Conservation (phyloP, 2,797 vertebrate genomes). For the Anniella stebbinsi region DNA sequence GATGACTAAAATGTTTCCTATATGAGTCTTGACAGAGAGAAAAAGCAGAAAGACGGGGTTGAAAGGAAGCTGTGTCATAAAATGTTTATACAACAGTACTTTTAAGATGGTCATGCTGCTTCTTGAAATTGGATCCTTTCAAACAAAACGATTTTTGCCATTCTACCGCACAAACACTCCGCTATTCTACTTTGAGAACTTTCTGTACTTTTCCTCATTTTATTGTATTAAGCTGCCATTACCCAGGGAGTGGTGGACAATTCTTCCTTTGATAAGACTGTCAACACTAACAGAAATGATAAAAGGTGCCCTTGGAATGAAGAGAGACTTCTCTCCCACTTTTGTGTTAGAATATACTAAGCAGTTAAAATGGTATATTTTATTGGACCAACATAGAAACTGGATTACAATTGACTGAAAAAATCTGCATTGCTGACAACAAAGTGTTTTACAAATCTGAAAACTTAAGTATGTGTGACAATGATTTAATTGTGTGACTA, state of each 20-base stretch:
- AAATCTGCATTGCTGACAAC: constrained; percentile 21
- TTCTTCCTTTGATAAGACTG: constrained; percentile 35
- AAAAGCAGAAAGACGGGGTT: constrained; percentile 6
- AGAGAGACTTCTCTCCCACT: neutral
- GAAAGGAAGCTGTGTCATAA: constrained; percentile 10
- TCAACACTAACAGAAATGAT: neutral
- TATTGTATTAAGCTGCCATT: neutral
- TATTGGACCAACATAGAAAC: neutral
- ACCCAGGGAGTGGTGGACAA: neutral
- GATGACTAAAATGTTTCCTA: neutral
- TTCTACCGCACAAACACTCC: neutral
- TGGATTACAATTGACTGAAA: neutral
- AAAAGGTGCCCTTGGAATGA: constrained; percentile 44
- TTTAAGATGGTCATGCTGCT: constrained; percentile 18
- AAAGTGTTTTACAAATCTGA: neutral
- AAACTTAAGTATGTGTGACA: neutral
- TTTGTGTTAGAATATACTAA: neutral
- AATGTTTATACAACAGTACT: neutral
- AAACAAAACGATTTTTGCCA: constrained; percentile 29
- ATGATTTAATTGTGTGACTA: neutral
- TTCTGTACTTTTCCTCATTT: constrained; percentile 7
- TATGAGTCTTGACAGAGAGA: neutral
- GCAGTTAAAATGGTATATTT: neutral
- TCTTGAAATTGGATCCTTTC: constrained; percentile 20
- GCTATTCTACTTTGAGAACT: neutral